Base-by-base conservation (phyloP, 2,113 vertebrate species). In the Gavia stellata region DNA sequence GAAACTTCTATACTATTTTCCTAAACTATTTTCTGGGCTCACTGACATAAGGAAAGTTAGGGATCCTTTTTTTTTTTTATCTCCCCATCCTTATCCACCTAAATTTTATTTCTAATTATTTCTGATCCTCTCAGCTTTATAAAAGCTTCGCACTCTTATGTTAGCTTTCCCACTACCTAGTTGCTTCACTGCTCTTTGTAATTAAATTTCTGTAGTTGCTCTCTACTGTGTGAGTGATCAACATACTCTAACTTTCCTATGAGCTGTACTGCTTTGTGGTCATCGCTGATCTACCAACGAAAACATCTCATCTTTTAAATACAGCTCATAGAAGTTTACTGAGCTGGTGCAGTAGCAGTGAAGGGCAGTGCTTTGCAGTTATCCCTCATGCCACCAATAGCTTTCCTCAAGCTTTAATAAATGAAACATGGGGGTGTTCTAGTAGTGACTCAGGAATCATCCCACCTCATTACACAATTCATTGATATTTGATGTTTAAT, bases 401-500 rank as follows among this genome's bases (percentile, higher is more conserved):
- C 42, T 95, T 96, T 94, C 71, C 90, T 96, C 47, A 50, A 52
- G 55, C 63, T 94, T 96, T 83, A 71, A 38, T 72, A 81, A 94
- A 87, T 95, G 90, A 98, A 94, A 97, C 96, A 96, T n/a, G 38
- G 77, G 49, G 14, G 28, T 94, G 73, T 94, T 97, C 87, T 96
- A 82, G 31, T 52, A 94, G 40, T 97, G 94, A 98, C 86, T 97
- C 92, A 94, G 85, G 93, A 96, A 81, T 65, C 81, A 93, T 83
- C 65, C 59, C 40, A 67, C 61, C 95, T 94, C 81, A 47, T 96
- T 95, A 73, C 36, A 96, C 31, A 74, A 62, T 88, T 88, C 34
- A 74, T 49, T 86, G 62, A 50, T 86, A 92, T 93, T 96, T 94
- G 36, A 83, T 73, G 72, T 94, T 85, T 96, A 92, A 94, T 78